Conservation (phyloP, 2,797 vertebrate species). For the Betta splendens region DNA sequence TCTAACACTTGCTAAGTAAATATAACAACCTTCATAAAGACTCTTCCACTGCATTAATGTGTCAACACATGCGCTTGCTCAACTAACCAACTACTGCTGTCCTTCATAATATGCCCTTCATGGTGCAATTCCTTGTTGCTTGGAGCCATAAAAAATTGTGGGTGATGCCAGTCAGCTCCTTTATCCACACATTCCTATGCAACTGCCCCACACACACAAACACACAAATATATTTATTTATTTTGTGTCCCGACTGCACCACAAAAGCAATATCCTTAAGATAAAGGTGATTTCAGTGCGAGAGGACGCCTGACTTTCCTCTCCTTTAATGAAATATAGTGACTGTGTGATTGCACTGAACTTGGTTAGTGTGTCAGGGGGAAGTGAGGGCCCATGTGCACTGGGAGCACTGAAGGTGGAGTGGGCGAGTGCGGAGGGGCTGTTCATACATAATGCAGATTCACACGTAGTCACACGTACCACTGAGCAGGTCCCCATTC, state of each 20-base stretch:
- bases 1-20: not conserved
- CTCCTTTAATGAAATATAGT: constrained; percentile 75
- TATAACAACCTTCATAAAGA: not conserved
- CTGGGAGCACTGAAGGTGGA: constrained; percentile 1
- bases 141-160: not conserved
- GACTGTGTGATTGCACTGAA: constrained; percentile 75
- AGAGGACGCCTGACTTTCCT: constrained; percentile 58
- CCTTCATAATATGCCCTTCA: constrained; percentile 7
- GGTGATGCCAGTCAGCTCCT: not conserved
- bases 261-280: constrained; percentile 67
- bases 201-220: constrained; percentile 22
- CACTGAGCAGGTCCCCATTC: constrained; percentile 68
- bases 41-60: no score
- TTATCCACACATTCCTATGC: constrained; percentile 22
- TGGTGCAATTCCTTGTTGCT: constrained; percentile 10
- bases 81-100: no score
- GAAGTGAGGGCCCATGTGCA: constrained; percentile 46
- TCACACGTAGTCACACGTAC: constrained; percentile 69
- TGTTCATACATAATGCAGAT: constrained; percentile 82
- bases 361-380: constrained; percentile 77
- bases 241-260: constrained; percentile 35
- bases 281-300: constrained; percentile 60
- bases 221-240: constrained; percentile 30
- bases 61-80: no score
- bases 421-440: constrained; percentile 1